Percentiles rank a stretch among this genome's conserved stretches.
These are phyloP conservation scores for Semicossyphus pulcher DNA, from an alignment of 2,113 vertebrate genomes.

Conservation along the genomic window DNA sequence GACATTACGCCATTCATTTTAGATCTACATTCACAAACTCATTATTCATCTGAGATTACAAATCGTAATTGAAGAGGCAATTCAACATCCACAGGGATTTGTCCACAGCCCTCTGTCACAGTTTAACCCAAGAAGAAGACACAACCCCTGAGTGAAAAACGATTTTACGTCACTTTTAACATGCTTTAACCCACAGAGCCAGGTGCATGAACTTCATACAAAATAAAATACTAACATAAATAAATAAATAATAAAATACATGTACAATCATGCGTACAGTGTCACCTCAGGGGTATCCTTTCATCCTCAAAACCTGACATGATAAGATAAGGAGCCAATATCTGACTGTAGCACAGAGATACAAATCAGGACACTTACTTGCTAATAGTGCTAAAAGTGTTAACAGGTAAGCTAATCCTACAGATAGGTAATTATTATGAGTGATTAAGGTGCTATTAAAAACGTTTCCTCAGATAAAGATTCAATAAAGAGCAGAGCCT, in stretches of 20 bases:
- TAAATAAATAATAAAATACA: too few species aligned
- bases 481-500: slow-evolving; percentile 61
- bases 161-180: slow-evolving; percentile 22
- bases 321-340: slow-evolving; percentile 34
- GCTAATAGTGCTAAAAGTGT: slow-evolving; percentile 8
- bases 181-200: neutral
- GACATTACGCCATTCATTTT: slow-evolving; percentile 40
- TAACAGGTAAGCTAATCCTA: slow-evolving; percentile 43
- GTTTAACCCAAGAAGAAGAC: slow-evolving; percentile 21
- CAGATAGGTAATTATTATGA: slow-evolving; percentile 53
- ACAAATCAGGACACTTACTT: slow-evolving; percentile 3
- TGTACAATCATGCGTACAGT: slow-evolving; percentile 10
- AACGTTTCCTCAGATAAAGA: slow-evolving; percentile 62
- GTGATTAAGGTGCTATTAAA: slow-evolving; percentile 58
- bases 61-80: slow-evolving; percentile 47
- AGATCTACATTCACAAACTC: slow-evolving; percentile 38
- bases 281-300: slow-evolving; percentile 27
- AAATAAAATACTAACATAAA: too few species aligned
- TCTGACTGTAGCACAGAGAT: slow-evolving; percentile 24
- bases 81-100: slow-evolving; percentile 21
- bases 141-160: neutral
- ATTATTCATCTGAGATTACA: slow-evolving; percentile 48
- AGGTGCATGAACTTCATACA: neutral
- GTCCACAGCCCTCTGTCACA: slow-evolving; percentile 12
- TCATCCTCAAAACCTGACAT: slow-evolving; percentile 28